Evolutionary conservation across 2,888 invertebrate species (phyloP), one percentile per base, ranked within the genome.

Genomic region (Yponomeuta cagnagella): DNA sequence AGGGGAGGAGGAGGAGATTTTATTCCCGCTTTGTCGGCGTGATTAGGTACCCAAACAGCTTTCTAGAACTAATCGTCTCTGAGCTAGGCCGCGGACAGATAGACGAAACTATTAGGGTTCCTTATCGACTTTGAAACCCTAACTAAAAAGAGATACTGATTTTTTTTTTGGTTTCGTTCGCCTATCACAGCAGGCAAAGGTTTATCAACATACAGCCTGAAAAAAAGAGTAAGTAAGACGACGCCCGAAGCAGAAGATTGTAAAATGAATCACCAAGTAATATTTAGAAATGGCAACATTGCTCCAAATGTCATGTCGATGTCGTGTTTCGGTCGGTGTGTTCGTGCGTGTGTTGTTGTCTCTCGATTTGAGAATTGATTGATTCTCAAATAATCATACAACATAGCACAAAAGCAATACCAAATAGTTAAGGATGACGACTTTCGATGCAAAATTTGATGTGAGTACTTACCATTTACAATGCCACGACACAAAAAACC

Each of bases 391-490:
- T 65, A 58, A 15, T 30, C 9, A 68, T 71, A 75, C 74, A 76
- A 75, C 74, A 76, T 72, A 78, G 48, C 52, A 23, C 48, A 58
- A 69, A 37, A 12, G 23, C 30, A 12, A 63, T 33, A 64, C 30
- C 31, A 5, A 43, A n/a, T 70, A 58, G n/a, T 70, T 66, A 79
- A 76, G 43, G 73, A 91, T 91, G 90, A 85, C 88, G 58, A 84
- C 88, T 37, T 92, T 91, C 77, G 91, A 91, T 74, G 80, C 89
- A 43, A 92, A 90, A 79, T 91, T 94, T 76, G 94, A 95, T 82
- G 95, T 94, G 86, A 92, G 93, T 87, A 72, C 10, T 67, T 67
- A n/a, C n/a, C n/a, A 15, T 58, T 15, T 15, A 12, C 15, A 5
- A 58, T 12, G 52, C 52, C 52, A 58, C 52, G 52, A 15, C 52